phyloP scores from a whole-genome alignment of 2,113 vertebrate genomes.

The Oryzias javanicus region DNA sequence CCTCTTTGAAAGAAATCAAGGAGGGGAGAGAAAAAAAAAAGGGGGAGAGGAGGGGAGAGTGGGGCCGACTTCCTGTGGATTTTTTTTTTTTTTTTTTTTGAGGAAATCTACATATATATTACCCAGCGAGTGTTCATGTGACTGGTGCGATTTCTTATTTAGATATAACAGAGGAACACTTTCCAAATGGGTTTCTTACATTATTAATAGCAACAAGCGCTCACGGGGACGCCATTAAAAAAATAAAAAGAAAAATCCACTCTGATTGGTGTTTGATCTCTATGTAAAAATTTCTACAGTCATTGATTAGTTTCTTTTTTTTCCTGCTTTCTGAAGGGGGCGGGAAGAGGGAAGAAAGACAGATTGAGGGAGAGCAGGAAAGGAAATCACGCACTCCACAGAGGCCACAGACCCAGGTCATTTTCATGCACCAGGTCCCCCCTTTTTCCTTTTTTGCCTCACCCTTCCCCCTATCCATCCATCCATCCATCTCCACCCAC shows the following conservation, averaged over 20 bases:
- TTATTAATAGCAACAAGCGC: conserved; percentile 2
- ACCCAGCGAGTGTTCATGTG: conserved; percentile 21
- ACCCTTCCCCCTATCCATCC: conserved; percentile 62
- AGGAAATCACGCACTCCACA: conserved; percentile 46
- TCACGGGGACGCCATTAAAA: not conserved
- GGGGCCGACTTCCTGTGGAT: conserved; percentile 5
- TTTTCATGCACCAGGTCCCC: conserved; percentile 63
- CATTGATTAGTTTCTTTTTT: conserved; percentile 34
- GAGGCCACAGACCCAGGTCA: conserved; percentile 67
- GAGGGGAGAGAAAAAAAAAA: not conserved
- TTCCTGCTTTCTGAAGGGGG: conserved; percentile 9
- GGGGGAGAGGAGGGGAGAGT: conserved; percentile 8
- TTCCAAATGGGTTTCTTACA: conserved; percentile 1
- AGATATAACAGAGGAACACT: conserved; percentile 16
- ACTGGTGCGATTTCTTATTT: conserved; percentile 30
- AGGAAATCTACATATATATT: conserved; percentile 40
- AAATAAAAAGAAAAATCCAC: not conserved
- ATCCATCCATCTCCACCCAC: conserved; percentile 68
- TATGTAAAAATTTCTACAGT: conserved; percentile 8
- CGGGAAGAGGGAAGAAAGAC: conserved; percentile 14
- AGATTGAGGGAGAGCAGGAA: conserved; percentile 19
- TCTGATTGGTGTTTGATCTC: conserved; percentile 19
- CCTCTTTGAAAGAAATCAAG: conserved; percentile 38
- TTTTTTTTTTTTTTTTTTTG: conserved; percentile 12
- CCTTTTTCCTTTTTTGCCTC: conserved; percentile 40